Conservation (phyloP, 2,797 vertebrate species). For the Pelochelys cantorii region DNA sequence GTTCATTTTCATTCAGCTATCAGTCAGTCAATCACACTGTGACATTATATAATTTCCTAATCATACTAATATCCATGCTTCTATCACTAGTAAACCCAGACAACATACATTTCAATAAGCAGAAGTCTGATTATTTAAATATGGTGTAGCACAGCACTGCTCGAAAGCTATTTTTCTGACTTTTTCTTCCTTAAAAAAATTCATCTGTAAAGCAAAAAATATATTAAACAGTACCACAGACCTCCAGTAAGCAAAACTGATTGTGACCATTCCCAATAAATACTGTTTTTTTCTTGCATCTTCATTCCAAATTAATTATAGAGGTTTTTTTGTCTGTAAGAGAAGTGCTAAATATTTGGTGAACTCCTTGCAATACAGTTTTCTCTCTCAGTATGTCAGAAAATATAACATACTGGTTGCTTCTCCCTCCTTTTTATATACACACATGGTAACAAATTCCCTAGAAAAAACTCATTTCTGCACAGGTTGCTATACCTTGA, state of each 20-base stretch:
- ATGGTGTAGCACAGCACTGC: slow-evolving; percentile 75
- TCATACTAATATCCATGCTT: slow-evolving; percentile 81
- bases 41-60: slow-evolving; percentile 84
- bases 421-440: not conserved
- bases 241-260: slow-evolving; percentile 65
- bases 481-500: not conserved
- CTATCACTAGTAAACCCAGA: slow-evolving; percentile 77
- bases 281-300: slow-evolving; percentile 43
- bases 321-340: slow-evolving; percentile 47
- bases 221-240: slow-evolving; percentile 62
- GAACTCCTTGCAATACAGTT: not conserved
- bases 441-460: not conserved
- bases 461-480: not conserved
- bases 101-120: slow-evolving; percentile 75
- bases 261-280: slow-evolving; percentile 57
- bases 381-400: not conserved
- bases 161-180: slow-evolving; percentile 73
- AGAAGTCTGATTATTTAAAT: slow-evolving; percentile 86
- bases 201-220: slow-evolving; percentile 66
- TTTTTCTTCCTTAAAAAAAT: slow-evolving; percentile 66
- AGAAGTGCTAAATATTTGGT: slow-evolving; percentile 24
- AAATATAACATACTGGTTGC: not conserved
- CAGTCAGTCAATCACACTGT: slow-evolving; percentile 82
- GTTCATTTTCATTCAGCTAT: slow-evolving; percentile 83
- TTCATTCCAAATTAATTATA: slow-evolving; percentile 43